Evolutionary conservation across 1,140 invertebrate species (phyloP).

Genomic region (Eumaeus atala): DNA sequence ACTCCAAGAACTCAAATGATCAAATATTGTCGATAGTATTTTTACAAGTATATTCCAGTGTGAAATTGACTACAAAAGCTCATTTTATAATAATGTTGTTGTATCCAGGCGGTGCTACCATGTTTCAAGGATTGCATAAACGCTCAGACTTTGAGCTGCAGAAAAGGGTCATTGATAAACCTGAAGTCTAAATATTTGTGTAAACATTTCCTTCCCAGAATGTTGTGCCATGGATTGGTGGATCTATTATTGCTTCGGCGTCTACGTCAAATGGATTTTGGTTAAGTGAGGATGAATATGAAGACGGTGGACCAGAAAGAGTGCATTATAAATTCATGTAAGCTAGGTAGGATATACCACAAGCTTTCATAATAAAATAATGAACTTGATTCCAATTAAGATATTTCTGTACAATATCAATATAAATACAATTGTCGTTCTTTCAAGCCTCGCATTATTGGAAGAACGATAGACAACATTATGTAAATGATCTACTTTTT

Average conservation of each 20-base stretch:
- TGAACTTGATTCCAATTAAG: too few relatives aligned
- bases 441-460: too few relatives aligned
- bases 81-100: conserved; percentile 88
- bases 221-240: conserved; percentile 85
- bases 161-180: conserved; percentile 74
- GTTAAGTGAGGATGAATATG: conserved; percentile 84
- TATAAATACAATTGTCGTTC: too few relatives aligned
- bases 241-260: conserved; percentile 84
- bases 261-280: conserved; percentile 87
- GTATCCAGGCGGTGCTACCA: conserved; percentile 86
- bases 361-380: too few relatives aligned
- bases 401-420: too few relatives aligned
- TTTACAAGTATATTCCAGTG: conserved; percentile 90
- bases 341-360: too few relatives aligned
- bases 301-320: conserved; percentile 79
- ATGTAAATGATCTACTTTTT: too few relatives aligned
- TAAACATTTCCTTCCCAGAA: conserved; percentile 90
- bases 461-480: too few relatives aligned
- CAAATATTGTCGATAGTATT: conserved; percentile 85
- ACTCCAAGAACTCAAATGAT: conserved; percentile 83
- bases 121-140: conserved; percentile 86
- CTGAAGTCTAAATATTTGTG: conserved; percentile 88
- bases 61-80: conserved; percentile 85
- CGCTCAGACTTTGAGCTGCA: conserved; percentile 87
- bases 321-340: conserved; percentile 63